A percentile compares a stretch with the other conserved stretches of the same genome.
These are phyloP conservation scores for Thalassarche chlororhynchos DNA, from an alignment of 2,113 vertebrate genomes.

Conservation along the genomic window DNA sequence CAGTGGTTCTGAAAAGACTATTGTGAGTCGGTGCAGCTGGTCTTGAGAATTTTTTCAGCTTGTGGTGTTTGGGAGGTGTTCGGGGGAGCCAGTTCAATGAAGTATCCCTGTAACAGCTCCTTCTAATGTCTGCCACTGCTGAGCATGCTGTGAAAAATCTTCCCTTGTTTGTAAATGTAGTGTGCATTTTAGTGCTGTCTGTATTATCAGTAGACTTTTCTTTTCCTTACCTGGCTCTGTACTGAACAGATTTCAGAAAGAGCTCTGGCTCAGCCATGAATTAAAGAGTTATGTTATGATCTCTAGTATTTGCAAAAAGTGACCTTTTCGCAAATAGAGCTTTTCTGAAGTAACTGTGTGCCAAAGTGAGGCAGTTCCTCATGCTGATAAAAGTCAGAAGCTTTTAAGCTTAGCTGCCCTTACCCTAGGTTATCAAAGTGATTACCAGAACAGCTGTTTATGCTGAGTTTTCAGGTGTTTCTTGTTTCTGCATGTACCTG, in stretches of 20 bases:
- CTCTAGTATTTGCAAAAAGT: background rate
- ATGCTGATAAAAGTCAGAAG: background rate
- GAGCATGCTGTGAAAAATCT: background rate
- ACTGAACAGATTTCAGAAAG: background rate
- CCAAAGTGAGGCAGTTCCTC: background rate
- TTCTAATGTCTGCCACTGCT: background rate
- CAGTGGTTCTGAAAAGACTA: background rate
- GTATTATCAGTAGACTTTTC: background rate
- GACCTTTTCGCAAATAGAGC: rapidly evolving
- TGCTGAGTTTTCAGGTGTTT: background rate
- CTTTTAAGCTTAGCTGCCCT: background rate
- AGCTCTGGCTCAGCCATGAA: background rate
- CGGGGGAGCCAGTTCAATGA: background rate
- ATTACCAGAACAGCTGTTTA: background rate
- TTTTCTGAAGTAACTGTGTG: background rate
- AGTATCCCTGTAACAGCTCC: background rate
- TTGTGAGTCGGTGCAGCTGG: background rate
- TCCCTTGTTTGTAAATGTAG: background rate
- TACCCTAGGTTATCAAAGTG: background rate
- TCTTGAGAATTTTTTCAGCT: background rate
- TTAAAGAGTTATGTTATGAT: background rate
- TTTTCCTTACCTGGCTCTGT: background rate
- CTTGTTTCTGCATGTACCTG: background rate
- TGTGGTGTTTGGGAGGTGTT: background rate
- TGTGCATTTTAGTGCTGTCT: background rate